Evolutionary conservation across 1,140 invertebrate species (phyloP), one percentile per base, ranked within the genome.

Genomic region (Leptinotarsa undecemlineata): DNA sequence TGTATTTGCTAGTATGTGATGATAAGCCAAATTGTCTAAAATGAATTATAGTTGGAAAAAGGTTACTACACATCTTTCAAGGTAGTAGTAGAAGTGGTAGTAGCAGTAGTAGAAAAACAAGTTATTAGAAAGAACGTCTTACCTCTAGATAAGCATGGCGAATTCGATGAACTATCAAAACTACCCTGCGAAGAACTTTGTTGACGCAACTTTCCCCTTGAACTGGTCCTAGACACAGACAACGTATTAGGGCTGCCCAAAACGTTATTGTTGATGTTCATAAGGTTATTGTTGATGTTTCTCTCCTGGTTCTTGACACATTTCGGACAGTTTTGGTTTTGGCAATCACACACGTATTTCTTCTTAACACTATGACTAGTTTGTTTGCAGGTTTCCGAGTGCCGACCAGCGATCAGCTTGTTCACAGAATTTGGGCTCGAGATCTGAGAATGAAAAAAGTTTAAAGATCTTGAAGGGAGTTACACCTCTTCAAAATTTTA

Each of bases 111-210:
- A 42, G 33, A 42, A 42, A 42, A 33, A 33, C 33, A 33, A 6
- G 33, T 33, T 33, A 33, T 33, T 33, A 33, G 6, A 33, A 61
- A 8, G 20, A 47, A 33, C 8, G 21, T 51, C 74, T 82, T 72
- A 89, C 90, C 90, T 88, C 90, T 86, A 19, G 90, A 91, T 57
- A 92, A 84, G 72, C 88, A 88, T 19, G 90, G 89, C 11, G 89
- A 90, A 61, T 86, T 82, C 13, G 77, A 87, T 74, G 86, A 87
- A 73, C 88, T 88, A 78, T 90, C 90, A 70, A 88, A 87, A 78
- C 89, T 90, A 23, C 88, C 88, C 79, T 90, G 89, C 3, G 89
- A 90, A 20, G 89, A 91, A 76, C 90, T 89, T 81, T 91, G 88
- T 77, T 90, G 89, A 68, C 87, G 87, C 3, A 90, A 76, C 77